phyloP scores from a whole-genome alignment of 2,113 vertebrate species.

The Phycodurus eques region DNA sequence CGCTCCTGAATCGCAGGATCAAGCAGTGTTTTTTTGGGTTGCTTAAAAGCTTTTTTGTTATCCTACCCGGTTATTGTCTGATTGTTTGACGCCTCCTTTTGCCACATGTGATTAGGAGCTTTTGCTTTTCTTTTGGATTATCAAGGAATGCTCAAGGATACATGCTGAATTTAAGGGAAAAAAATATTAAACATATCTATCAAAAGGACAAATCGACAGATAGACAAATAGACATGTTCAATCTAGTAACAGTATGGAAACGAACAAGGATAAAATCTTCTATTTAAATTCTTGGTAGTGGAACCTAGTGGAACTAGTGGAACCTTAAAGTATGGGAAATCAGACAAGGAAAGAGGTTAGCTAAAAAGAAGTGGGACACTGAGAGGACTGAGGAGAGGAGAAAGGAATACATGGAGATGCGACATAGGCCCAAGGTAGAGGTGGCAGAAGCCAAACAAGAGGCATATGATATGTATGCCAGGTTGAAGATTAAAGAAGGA shows the following conservation, averaged over 20 bases:
- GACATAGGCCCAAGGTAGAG: too few relatives aligned
- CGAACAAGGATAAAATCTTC: background rate
- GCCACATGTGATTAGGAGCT: slow-evolving; percentile 53
- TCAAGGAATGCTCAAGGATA: slow-evolving; percentile 47
- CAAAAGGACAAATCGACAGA: too few relatives aligned
- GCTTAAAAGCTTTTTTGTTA: slow-evolving; percentile 39
- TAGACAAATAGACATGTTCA: too few relatives aligned
- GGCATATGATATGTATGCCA: too few relatives aligned
- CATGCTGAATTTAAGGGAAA: background rate
- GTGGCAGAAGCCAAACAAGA: too few relatives aligned
- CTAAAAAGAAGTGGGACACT: too few relatives aligned
- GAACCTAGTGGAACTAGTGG: too few relatives aligned
- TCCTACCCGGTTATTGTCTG: slow-evolving; percentile 70
- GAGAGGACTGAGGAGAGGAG: too few relatives aligned
- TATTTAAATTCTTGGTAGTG: background rate
- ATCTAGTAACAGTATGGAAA: background rate
- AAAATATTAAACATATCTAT: background rate
- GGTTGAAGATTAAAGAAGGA: too few relatives aligned
- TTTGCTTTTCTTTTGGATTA: slow-evolving; percentile 45
- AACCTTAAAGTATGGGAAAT: too few relatives aligned
- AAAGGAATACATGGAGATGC: too few relatives aligned
- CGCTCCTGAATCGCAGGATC: slow-evolving; percentile 64
- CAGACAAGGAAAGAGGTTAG: too few relatives aligned
- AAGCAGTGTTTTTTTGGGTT: slow-evolving; percentile 44
- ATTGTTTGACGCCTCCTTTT: slow-evolving; percentile 55